Evolutionary conservation across 2,888 invertebrate species (phyloP), one percentile per base, ranked within the genome.

Genomic region (Beris chalybata): DNA sequence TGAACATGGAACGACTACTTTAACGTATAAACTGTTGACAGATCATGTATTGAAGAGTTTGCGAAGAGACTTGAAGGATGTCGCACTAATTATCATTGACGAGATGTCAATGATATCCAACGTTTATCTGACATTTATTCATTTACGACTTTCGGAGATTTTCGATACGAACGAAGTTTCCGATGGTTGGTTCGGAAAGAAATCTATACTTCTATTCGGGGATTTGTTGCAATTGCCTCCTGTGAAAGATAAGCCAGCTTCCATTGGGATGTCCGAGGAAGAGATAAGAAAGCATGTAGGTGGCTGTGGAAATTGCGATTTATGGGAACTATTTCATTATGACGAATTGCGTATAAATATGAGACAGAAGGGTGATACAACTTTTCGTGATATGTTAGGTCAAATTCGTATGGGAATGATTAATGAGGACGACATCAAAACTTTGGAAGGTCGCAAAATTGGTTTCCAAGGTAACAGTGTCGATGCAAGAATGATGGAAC

Each of bases 251-350:
- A 15, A 47, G n/a, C 47, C 47, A 13, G 13, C 11, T 15, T 47
- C 3, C 15, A 5, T 47, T 13, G 15, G 15, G n/a, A 47, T 47
- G n/a, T 47, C 47, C 5, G n/a, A n/a, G 11, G 47, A 47, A 47
- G 11, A 13, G 15, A 11, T 47, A 1, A 13, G 13, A n/a, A 47
- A 47, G 11, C 15, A 15, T 5, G 47, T 47, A 5, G 47, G 47
- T 13, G n/a, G 13, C 15, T 9, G n/a, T 47, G 15, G n/a, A 11
- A 47, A n/a, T n/a, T 13, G 13, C 4, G 15, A 47, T 47, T 13
- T 47, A n/a, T 47, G 47, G 47, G 47, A 47, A 5, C 15, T 47
- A 47, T 47, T 47, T 15, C n/a, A 47, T 13, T 47, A 47, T 11
- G 47, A 47, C 11, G 47, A 47, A 11, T 12, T 47, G 12, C n/a